These are phyloP conservation scores for Drosophila ogumai DNA, from an alignment of 1,140 invertebrate species.

Conservation along the genomic window DNA sequence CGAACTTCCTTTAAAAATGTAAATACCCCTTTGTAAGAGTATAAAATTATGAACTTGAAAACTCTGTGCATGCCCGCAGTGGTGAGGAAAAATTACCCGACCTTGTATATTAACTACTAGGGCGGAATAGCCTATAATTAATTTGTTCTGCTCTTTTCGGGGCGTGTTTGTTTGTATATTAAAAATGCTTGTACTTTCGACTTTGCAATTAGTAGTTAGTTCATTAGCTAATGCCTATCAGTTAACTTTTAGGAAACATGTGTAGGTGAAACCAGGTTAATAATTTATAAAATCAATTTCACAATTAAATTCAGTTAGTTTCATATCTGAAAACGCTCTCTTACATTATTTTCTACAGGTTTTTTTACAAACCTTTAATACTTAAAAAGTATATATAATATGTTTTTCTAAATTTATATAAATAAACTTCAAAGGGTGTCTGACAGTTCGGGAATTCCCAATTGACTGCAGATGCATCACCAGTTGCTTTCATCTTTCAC, in stretches of 20 bases:
- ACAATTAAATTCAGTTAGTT: neutral
- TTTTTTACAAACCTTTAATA: no score
- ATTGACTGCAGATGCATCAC: slow-evolving; percentile 11
- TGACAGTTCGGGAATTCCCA: neutral
- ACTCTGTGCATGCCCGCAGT: neutral
- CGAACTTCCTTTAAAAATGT: neutral
- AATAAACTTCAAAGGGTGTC: neutral
- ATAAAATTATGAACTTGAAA: slow-evolving; percentile 33
- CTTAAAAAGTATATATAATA: no score
- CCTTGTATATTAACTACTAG: slow-evolving; percentile 23
- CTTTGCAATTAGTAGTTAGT: slow-evolving; percentile 9
- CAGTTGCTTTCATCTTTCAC: neutral
- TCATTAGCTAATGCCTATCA: neutral
- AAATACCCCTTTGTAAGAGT: no score
- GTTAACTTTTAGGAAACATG: neutral
- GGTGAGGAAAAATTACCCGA: neutral
- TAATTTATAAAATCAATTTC: neutral
- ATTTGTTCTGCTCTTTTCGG: slow-evolving; percentile 1
- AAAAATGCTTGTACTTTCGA: slow-evolving; percentile 7
- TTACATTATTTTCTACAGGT: neutral
- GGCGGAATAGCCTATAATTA: slow-evolving; percentile 10
- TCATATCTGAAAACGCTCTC: neutral
- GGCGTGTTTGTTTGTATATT: slow-evolving; percentile 7
- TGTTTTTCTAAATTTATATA: neutral
- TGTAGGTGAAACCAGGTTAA: neutral